Evolutionary conservation across 2,888 invertebrate species (phyloP), one percentile per base, ranked within the genome.

Genomic region (Glyphotaelius pellucidus): DNA sequence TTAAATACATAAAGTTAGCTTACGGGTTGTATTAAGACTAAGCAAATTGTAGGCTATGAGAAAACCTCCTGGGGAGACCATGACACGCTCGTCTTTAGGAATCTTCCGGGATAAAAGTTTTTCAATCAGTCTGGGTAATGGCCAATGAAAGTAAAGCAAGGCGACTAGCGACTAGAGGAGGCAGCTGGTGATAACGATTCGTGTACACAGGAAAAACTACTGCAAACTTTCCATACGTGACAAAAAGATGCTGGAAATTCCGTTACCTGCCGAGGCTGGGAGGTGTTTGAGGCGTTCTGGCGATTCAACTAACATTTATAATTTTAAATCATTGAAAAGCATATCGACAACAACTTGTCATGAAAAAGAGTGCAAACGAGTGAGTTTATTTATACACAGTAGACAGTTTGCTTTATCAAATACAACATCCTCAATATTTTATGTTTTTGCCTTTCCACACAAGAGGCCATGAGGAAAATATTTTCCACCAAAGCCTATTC

Each of bases 141-240:
- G 84, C 52, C 84, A 25, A 85, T 90, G 90, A 79, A 90, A 90
- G 52, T 67, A 47, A 90, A 83, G 52, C 83, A 52, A 35, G 67
- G 84, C 25, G 52, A 67, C 47, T 47, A 11, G 84, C 25, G 25
- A 67, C 52, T 67, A 25, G 25, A 67, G 52, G 52, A 38, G 30
- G 79, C 90, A 85, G 67, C 84, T 90, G 90, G 85, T 85, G 90
- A 90, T 90, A 90, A 90, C 90, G 90, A 90, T 83, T 83, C 83
- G 83, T 83, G 83, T 83, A 83, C 35, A 47, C 85, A 67, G 42
- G 90, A 90, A 81, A 85, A 90, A 90, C 85, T 84, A 79, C 25
- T 19, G 67, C 90, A 90, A 90, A 90, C 47, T 83, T 90, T 90
- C 90, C 90, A 84, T 85, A 90, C 90, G 90, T 90, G 90, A 90